A percentile compares a stretch with the other conserved stretches of the same genome.
phyloP scores from a whole-genome alignment of 2,888 invertebrate genomes.

The Chrysolina americana region DNA sequence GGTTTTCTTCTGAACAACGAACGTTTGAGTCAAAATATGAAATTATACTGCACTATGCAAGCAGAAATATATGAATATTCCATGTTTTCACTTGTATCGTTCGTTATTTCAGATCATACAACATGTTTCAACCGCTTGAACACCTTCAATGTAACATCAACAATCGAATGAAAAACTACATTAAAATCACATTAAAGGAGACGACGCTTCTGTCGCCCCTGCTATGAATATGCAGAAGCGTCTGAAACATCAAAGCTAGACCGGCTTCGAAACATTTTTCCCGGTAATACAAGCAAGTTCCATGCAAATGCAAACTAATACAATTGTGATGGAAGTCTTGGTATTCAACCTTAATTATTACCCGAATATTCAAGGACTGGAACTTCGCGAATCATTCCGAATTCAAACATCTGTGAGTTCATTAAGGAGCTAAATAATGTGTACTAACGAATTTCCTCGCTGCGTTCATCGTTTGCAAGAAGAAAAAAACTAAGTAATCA shows the following conservation, averaged over 20 bases:
- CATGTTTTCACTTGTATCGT: no score
- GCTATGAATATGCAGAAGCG: slow-evolving; percentile 23
- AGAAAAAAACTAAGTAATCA: slow-evolving; percentile 35
- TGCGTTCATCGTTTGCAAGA: slow-evolving; percentile 36
- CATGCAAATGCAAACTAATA: slow-evolving; percentile 47
- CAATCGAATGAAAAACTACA: background rate
- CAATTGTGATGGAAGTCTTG: slow-evolving; percentile 48
- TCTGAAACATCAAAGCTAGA: background rate
- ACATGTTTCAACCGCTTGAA: no score
- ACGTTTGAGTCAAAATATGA: no score
- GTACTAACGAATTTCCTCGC: slow-evolving; percentile 45
- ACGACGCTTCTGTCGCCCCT: slow-evolving; percentile 28
- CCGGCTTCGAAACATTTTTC: slow-evolving; percentile 13
- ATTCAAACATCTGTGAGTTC: slow-evolving; percentile 45
- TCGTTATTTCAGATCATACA: no score
- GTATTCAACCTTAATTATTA: slow-evolving; percentile 42
- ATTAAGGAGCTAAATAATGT: slow-evolving; percentile 48
- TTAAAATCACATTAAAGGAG: slow-evolving; percentile 38
- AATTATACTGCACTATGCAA: no score
- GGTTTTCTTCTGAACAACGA: no score
- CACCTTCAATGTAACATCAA: background rate
- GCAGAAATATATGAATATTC: no score
- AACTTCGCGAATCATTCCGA: slow-evolving; percentile 36
- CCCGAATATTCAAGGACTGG: slow-evolving; percentile 45
- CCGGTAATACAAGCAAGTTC: slow-evolving; percentile 42